These are phyloP conservation scores for Mythimna pallens DNA, from an alignment of 2,888 invertebrate species.

Conservation along the genomic window DNA sequence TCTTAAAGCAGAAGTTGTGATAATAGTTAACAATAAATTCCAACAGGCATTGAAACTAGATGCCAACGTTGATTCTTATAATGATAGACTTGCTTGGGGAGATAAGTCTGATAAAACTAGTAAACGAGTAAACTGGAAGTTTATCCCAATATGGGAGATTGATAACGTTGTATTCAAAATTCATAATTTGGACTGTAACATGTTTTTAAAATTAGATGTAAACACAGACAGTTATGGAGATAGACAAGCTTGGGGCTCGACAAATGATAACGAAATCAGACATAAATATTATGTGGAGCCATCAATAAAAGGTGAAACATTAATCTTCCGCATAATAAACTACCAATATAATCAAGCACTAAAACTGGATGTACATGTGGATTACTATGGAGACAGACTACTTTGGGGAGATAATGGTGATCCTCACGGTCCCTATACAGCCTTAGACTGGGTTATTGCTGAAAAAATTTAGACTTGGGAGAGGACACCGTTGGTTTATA, in stretches of 20 bases:
- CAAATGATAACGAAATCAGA: conserved; percentile 42
- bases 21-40: conserved; percentile 64
- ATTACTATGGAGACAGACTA: conserved; percentile 56
- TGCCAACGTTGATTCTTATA: conserved; percentile 33
- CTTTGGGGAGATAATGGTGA: conserved; percentile 67
- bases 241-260: conserved; percentile 65
- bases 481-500: conserved; percentile 15
- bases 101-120: conserved; percentile 60
- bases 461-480: conserved; percentile 18
- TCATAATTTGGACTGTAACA: conserved; percentile 59
- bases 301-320: conserved; percentile 49
- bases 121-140: conserved; percentile 66
- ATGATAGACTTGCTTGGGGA: conserved; percentile 65
- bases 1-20: conserved; percentile 60
- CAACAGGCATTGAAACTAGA: conserved; percentile 66
- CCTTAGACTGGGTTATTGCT: conserved; percentile 46
- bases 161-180: conserved; percentile 67
- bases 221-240: conserved; percentile 58
- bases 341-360: conserved; percentile 64
- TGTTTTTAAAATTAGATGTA: conserved; percentile 68
- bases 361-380: conserved; percentile 58
- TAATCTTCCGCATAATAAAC: conserved; percentile 69
- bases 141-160: conserved; percentile 65
- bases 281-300: conserved; percentile 70
- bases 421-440: conserved; percentile 18